Base-by-base conservation (phyloP, 2,797 vertebrate genomes). In the Typhlichthys eigenmanni region DNA sequence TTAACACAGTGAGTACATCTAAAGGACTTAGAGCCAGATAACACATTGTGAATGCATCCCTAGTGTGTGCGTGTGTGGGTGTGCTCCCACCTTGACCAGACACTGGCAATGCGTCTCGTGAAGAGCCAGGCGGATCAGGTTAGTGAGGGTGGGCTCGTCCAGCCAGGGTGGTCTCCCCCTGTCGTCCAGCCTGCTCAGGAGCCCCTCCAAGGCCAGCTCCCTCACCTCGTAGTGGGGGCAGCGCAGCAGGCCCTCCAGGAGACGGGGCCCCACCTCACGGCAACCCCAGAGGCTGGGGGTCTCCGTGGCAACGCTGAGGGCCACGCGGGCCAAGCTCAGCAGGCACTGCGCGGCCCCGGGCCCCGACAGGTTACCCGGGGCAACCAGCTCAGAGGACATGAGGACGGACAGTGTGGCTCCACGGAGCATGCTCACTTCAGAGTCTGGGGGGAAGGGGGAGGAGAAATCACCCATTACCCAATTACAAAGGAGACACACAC, bases 331-430 rank as follows among this genome's bases (percentile, higher is more conserved):
- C 75, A 95, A 81, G 84, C 95, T 98, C 79, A 94, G 93, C 32
- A 96, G 90, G 84, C 95, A 97, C 71, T 96, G 95, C 16, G 88
- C 85, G 64, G 89, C 78, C 66, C 96, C 96, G 2, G 95, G 96
- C 0, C 79, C 82, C 2, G 80, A 58, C 45, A 87, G 43, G 19
- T 82, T 67, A 45, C 81, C 55, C 13, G 87, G 67, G 0, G 69
- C 73, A 60, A 91, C 2, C 62, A 98, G 80, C 34, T 95, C 95
- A 1, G 95, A 98, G 51, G 82, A 83, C 47, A 79, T 72, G 66
- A 97, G 83, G 17, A 96, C 17, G 7, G 69, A 61, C 14, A 85
- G 70, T 3, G 91, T 66, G 17, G 92, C 88, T 16, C 87, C 81
- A 78, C 92, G 92, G 62, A 98, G 92, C 12, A 75, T 76, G 58